Evolutionary conservation across 2,797 vertebrate genomes (phyloP).

Genomic region (Chromobotia macracanthus): DNA sequence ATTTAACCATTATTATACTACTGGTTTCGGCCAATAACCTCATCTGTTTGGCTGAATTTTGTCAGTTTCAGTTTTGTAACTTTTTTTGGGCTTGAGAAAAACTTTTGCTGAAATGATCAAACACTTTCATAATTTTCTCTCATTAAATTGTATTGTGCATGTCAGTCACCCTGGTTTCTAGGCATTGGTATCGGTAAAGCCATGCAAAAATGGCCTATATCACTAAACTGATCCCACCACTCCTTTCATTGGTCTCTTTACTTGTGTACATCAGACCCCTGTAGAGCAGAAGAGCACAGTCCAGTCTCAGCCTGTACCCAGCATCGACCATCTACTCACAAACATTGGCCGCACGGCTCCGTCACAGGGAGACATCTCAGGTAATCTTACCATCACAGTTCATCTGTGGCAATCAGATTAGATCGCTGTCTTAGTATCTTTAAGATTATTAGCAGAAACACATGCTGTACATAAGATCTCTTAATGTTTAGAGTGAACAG

Average conservation of each 20-base stretch:
- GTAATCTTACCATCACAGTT: slow-evolving; percentile 76
- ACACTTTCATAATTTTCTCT: no score
- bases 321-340: slow-evolving; percentile 98
- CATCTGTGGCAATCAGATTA: slow-evolving; percentile 60
- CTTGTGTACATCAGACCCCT: slow-evolving; percentile 79
- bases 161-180: no score
- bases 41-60: no score
- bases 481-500: slow-evolving; percentile 59
- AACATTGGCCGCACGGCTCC: slow-evolving; percentile 93
- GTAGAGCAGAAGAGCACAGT: slow-evolving; percentile 92
- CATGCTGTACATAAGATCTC: slow-evolving; percentile 57
- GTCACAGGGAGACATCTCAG: slow-evolving; percentile 95
- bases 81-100: no score
- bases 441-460: slow-evolving; percentile 49
- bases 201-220: no score
- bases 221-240: neutral
- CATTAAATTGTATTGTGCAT: no score
- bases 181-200: no score
- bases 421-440: slow-evolving; percentile 41
- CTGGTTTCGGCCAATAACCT: no score
- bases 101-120: no score
- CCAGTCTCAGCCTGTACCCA: slow-evolving; percentile 97
- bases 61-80: no score
- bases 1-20: no score
- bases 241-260: neutral